Evolutionary conservation across 2,888 invertebrate genomes (phyloP).

Genomic region (Pheosia gnoma): DNA sequence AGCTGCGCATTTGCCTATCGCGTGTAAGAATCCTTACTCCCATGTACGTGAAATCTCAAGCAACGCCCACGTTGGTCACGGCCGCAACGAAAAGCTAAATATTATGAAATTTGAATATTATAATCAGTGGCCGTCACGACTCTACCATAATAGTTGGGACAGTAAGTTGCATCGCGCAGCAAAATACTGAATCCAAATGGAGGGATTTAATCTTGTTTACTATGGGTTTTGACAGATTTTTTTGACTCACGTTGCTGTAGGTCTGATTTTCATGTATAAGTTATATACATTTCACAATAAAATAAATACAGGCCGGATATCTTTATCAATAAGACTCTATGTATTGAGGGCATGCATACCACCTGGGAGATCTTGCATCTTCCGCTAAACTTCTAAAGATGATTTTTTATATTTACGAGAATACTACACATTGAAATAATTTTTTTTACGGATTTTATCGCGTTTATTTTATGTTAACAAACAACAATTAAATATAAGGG

Average conservation of each 20-base stretch:
- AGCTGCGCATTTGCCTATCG: not conserved
- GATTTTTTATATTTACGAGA: no score
- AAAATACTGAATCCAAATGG: conserved; percentile 40
- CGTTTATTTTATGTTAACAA: no score
- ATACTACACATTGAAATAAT: no score
- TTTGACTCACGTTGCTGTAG: conserved; percentile 8
- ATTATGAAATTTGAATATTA: conserved; percentile 49
- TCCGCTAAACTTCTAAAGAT: no score
- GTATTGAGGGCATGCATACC: no score
- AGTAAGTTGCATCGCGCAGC: conserved; percentile 42
- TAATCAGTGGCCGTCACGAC: conserved; percentile 41
- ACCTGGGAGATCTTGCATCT: no score
- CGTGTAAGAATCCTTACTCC: conserved; percentile 1
- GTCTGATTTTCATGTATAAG: not conserved
- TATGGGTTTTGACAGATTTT: conserved; percentile 18
- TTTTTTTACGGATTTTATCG: no score
- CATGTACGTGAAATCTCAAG: conserved; percentile 14
- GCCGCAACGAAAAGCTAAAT: conserved; percentile 33
- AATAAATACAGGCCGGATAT: not conserved
- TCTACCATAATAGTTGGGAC: conserved; percentile 32
- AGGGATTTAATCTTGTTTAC: conserved; percentile 30
- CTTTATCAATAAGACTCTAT: not conserved
- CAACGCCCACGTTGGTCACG: conserved; percentile 27
- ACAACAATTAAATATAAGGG: no score
- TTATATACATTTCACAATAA: not conserved